Evolutionary conservation across 2,113 vertebrate species (phyloP).

Genomic region (Calidris pygmaea): DNA sequence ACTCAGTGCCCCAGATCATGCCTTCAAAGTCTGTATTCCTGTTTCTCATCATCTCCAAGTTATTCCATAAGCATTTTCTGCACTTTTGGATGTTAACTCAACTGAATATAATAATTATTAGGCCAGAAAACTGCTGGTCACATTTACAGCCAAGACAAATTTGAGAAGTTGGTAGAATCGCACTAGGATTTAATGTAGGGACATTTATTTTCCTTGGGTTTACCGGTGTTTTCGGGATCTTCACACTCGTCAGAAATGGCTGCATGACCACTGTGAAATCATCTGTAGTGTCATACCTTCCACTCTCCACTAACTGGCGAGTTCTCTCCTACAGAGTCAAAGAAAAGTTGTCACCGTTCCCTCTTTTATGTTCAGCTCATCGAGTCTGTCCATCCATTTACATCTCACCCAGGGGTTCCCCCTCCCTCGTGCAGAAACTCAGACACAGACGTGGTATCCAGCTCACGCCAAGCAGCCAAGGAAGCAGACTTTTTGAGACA

Average conservation of each 20-base stretch:
- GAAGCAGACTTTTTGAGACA: neutral
- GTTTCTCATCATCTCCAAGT: neutral
- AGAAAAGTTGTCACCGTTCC: neutral
- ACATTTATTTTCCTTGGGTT: neutral
- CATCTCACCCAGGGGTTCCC: neutral
- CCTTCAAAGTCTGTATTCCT: neutral
- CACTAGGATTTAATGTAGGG: neutral
- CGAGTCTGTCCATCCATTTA: neutral
- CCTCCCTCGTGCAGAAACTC: neutral
- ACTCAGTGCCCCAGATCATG: neutral
- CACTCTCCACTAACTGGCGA: slow-evolving; percentile 59
- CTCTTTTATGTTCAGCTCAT: neutral
- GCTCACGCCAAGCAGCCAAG: neutral
- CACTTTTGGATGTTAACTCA: neutral
- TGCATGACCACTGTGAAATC: slow-evolving; percentile 81
- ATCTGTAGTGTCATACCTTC: slow-evolving; percentile 73
- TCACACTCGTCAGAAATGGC: slow-evolving; percentile 61
- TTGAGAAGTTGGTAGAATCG: neutral
- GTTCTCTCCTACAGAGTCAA: slow-evolving; percentile 60
- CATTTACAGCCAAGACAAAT: neutral
- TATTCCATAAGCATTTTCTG: neutral
- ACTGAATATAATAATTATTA: neutral
- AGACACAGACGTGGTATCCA: rapidly evolving
- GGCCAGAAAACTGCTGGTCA: neutral
- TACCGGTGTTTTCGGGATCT: slow-evolving; percentile 73